phyloP scores from a whole-genome alignment of 2,113 vertebrate species.

The Thamnophis sirtalis region DNA sequence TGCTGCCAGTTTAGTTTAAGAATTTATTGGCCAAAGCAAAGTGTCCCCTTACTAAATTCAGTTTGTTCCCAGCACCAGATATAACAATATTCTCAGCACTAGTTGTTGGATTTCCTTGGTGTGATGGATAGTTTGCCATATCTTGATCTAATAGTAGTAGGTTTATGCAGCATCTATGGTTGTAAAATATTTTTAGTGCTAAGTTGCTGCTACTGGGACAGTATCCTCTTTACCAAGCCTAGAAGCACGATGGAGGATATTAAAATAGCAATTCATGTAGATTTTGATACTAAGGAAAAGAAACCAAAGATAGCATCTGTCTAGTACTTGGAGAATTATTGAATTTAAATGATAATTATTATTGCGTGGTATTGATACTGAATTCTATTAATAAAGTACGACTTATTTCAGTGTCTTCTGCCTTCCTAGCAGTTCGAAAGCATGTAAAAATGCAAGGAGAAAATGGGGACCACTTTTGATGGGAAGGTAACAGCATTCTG shows the following conservation, averaged over 20 bases:
- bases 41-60: background rate
- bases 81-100: background rate
- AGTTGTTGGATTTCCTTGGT: background rate
- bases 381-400: background rate
- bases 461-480: too few species aligned
- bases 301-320: background rate
- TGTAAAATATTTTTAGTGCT: too few species aligned
- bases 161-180: background rate
- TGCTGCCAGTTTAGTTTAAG: background rate
- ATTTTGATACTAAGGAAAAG: background rate
- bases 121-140: background rate
- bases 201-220: background rate
- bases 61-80: background rate
- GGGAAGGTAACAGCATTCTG: too few species aligned
- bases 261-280: background rate
- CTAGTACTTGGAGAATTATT: background rate
- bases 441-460: too few species aligned
- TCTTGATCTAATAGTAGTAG: background rate
- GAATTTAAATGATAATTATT: background rate
- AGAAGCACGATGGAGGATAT: background rate
- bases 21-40: background rate
- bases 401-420: background rate
- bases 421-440: too few species aligned
- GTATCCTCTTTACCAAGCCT: background rate
- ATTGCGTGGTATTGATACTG: background rate